Evolutionary conservation across 1,140 invertebrate species (phyloP), one percentile per base, ranked within the genome.

Genomic region (Subanguina moxae): DNA sequence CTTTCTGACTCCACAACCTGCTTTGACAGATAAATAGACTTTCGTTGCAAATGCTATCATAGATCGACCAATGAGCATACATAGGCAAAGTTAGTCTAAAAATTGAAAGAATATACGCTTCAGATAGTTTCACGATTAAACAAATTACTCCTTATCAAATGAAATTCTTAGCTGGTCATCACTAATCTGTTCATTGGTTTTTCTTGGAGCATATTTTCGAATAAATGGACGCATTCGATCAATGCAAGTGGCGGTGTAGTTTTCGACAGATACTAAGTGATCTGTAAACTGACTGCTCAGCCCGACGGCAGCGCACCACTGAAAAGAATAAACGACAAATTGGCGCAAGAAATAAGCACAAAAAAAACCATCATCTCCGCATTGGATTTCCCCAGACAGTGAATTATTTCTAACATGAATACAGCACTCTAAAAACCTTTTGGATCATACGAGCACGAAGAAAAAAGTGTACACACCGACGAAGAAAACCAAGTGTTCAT

Each of bases 231-330:
- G 43, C 70, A 72, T 67, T 15, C 62, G 46, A 38, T 72, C 65
- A 28, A 59, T 56, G 23, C 68, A 72, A 17, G 68, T 23, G 32
- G 32, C 45, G 9, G 70, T 58, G 23, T 69, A 69, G 19, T 57
- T 58, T 23, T 72, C 70, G 15, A 72, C 62, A 7, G 68, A 72
- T 43, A 72, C 71, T 13, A 59, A 30, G 19, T 71, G 52, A 48
- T 72, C 67, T 15, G 62, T 71, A 45, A 69, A 72, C 59, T 68
- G 61, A 32, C 68, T 72, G 38, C 43, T 72, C 23, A 72, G 23
- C 9, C 69, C 70, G n/a, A 72, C 70, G 1, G 66, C 65, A 5
- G 70, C 71, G 25, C 67, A 72, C 70, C 70, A 72, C 42, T 38
- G 11, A 38, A 38, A 38, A 38, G 11, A 11, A 38, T 38, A 3